Evolutionary conservation across 2,888 invertebrate genomes (phyloP), one percentile per base, ranked within the genome.

Genomic region (Dynastes maya): DNA sequence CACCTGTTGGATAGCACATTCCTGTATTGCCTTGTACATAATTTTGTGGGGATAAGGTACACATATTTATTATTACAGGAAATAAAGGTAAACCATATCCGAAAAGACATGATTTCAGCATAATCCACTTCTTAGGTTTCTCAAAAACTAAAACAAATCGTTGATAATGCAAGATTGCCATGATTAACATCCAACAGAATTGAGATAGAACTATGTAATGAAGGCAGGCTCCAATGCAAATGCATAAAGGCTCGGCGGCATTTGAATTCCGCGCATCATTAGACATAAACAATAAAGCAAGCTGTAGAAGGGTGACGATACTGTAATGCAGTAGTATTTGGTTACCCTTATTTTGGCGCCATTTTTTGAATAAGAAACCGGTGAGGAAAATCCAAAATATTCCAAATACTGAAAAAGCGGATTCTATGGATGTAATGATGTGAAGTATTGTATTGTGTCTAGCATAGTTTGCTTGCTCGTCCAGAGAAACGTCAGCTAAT

Each of bases 181-280:
- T 93, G 2, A 94, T 92, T 61, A 94, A 86, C 93, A 94, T 94
- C 94, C 94, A 94, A 83, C 92, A 91, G 85, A 94, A 94, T 2
- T 94, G 92, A 0, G 92, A 91, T 13, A 94, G 85, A 45, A 93
- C 90, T 9, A 93, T 91, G 85, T 94, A 94, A 85, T 94, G 94
- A n/a, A 94, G 85, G n/a, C 90, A 82, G 0, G 92, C 90, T 0
- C 94, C 94, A 0, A 91, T 87, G 11, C 90, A 83, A 85, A 92
- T 89, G 83, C 94, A 94, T 9, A 85, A 83, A 0, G 87, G 83
- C 80, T 90, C 89, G 63, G 85, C 82, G 0, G 86, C 87, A 77
- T 88, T 89, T 5, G 74, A 64, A 8, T 27, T 72, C 27, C 67
- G 87, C 83, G 84, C 72, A 9, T 71, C 53, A 37, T 78, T 79